These are phyloP conservation scores for Bergia puertoricense DNA, from an alignment of 92 coral and sea anemone species.

Conservation along the genomic window DNA sequence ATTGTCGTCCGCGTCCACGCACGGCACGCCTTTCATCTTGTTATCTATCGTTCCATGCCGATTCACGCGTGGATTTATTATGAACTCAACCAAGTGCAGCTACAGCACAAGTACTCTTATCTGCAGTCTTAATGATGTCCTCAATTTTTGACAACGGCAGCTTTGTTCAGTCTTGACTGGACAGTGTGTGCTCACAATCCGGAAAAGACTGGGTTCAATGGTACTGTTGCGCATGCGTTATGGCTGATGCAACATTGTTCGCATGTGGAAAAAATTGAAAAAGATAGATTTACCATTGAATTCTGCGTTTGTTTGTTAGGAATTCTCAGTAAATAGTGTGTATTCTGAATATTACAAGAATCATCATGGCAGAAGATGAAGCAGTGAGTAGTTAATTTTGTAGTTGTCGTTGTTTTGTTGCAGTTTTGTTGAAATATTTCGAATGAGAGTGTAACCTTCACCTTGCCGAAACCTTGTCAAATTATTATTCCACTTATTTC, in stretches of 20 bases:
- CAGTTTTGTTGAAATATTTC: not conserved
- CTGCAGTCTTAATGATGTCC: too few species aligned
- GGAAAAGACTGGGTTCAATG: constrained; percentile 15
- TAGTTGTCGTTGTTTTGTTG: not conserved
- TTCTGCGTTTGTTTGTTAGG: constrained; percentile 7
- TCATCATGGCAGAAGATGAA: constrained; percentile 82
- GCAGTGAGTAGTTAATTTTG: constrained; percentile 58
- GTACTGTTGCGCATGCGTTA: constrained; percentile 62
- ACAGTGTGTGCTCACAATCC: not conserved
- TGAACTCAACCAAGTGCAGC: too few species aligned
- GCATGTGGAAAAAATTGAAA: constrained; percentile 57
- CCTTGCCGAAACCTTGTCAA: not conserved
- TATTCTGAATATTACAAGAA: not conserved
- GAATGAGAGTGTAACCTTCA: not conserved
- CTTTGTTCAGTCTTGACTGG: too few species aligned
- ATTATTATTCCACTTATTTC: constrained; percentile 9
- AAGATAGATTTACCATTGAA: not conserved
- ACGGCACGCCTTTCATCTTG: too few species aligned
- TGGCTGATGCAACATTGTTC: constrained; percentile 89
- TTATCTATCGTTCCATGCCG: too few species aligned
- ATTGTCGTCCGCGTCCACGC: too few species aligned
- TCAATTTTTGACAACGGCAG: too few species aligned
- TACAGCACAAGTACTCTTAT: too few species aligned
- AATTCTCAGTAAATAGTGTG: too few species aligned
- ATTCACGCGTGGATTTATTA: too few species aligned